phyloP scores from a whole-genome alignment of 2,888 invertebrate species.

The Nomada hirtipes region DNA sequence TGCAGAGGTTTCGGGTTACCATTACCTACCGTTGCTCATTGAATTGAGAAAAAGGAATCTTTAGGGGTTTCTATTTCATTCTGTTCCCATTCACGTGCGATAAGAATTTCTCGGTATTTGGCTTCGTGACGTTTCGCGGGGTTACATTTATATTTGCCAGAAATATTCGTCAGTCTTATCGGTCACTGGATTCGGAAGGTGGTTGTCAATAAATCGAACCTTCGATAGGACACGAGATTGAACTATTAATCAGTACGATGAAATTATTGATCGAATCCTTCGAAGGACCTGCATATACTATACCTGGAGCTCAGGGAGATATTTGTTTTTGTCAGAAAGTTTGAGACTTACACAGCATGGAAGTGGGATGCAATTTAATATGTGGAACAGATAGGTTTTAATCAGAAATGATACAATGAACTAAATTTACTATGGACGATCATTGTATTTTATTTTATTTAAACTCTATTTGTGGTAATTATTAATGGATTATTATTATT shows the following conservation, averaged over 20 bases:
- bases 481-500: no score
- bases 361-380: neutral
- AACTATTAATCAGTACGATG: conserved; percentile 21
- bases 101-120: neutral
- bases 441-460: no score
- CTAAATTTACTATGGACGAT: no score
- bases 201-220: conserved; percentile 8
- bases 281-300: neutral
- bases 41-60: neutral
- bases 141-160: conserved; percentile 10
- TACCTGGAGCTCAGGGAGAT: neutral
- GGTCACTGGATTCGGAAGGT: neutral
- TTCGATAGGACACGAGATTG: neutral
- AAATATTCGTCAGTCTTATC: conserved; percentile 5
- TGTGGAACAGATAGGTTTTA: neutral
- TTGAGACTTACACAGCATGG: neutral
- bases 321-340: conserved; percentile 11
- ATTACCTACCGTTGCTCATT: neutral
- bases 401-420: no score
- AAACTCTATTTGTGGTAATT: no score
- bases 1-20: no score
- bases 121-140: neutral
- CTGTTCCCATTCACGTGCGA: neutral
- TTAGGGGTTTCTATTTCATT: conserved; percentile 9
- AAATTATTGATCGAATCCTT: conserved; percentile 16